phyloP scores from a whole-genome alignment of 2,113 vertebrate genomes.

The Apteryx mantelli region DNA sequence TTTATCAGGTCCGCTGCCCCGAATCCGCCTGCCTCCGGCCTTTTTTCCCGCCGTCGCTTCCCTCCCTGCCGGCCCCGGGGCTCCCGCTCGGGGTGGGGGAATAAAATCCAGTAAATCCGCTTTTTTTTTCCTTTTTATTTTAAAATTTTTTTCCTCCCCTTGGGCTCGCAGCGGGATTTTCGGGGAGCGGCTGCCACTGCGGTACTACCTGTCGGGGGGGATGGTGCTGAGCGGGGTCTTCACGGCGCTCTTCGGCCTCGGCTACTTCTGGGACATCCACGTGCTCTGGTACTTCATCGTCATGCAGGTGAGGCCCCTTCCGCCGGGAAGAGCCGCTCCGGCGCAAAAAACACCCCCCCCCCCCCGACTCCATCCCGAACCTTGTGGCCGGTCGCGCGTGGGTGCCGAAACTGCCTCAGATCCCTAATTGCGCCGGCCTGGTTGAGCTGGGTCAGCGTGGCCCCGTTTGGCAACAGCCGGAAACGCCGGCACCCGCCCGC shows the following conservation, averaged over 20 bases:
- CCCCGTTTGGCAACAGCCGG: not conserved
- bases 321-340: too few species aligned
- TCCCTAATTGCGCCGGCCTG: rapidly evolving
- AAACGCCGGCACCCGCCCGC: not conserved
- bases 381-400: not conserved
- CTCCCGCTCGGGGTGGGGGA: too few species aligned
- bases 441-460: rapidly evolving
- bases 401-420: not conserved
- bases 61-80: too few species aligned
- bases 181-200: slow-evolving; percentile 93
- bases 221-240: slow-evolving; percentile 94
- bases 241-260: slow-evolving; percentile 88
- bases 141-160: too few species aligned
- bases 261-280: slow-evolving; percentile 94
- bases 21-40: too few species aligned
- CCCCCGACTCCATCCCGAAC: too few species aligned
- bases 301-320: slow-evolving; percentile 82
- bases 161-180: slow-evolving; percentile 87
- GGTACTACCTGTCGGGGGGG: slow-evolving; percentile 90
- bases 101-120: too few species aligned
- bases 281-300: slow-evolving; percentile 89
- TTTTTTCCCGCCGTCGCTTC: too few species aligned
- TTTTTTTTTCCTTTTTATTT: too few species aligned
- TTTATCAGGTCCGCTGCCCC: slow-evolving; percentile 87
- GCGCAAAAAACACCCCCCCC: too few species aligned